These are phyloP conservation scores for Zootoca vivipara DNA, from an alignment of 2,113 vertebrate genomes.

Conservation along the genomic window DNA sequence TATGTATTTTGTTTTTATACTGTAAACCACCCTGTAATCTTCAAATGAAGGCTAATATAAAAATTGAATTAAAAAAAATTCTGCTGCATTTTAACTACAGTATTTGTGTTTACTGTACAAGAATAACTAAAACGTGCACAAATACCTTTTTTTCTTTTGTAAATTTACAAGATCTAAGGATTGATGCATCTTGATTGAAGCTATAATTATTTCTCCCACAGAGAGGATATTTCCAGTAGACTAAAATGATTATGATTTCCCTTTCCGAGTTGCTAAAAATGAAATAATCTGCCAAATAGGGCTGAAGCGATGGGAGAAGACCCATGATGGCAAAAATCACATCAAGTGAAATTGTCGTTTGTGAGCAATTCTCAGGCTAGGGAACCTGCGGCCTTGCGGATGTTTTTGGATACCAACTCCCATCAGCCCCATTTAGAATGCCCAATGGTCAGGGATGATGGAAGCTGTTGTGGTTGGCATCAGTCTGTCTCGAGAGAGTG, in stretches of 20 bases:
- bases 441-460: neutral
- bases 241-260: neutral
- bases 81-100: neutral
- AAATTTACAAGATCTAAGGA: neutral
- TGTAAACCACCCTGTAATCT: too few species aligned
- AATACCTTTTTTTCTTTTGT: neutral
- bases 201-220: neutral
- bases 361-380: neutral
- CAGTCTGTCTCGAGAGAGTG: too few species aligned
- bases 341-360: neutral
- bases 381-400: neutral
- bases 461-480: too few species aligned
- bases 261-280: neutral
- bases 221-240: neutral
- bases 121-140: neutral
- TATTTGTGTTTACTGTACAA: neutral
- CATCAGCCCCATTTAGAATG: neutral
- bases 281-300: neutral
- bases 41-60: too few species aligned
- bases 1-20: too few species aligned
- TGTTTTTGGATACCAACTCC: neutral
- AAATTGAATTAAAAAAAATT: too few species aligned
- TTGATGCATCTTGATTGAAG: neutral
- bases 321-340: neutral
- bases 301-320: neutral